Conservation (phyloP, 2,888 invertebrate genomes). For the Pristionchus entomophagus region DNA sequence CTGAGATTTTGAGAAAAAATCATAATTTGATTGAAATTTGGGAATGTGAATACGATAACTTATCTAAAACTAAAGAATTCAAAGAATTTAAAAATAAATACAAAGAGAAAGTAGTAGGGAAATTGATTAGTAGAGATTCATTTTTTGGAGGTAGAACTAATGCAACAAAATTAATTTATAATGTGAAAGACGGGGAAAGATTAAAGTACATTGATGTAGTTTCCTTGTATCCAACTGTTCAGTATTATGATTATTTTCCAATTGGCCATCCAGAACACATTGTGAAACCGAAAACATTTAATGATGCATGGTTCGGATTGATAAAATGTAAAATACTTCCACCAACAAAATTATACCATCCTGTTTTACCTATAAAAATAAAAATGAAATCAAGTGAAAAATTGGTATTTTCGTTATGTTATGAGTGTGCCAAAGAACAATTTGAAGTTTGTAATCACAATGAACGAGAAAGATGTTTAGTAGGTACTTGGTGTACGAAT, state of each 20-base stretch:
- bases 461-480: constrained; percentile 62
- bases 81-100: neutral
- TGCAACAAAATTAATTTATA: neutral
- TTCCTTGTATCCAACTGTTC: constrained; percentile 61
- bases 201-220: constrained; percentile 64
- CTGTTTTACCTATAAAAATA: neutral
- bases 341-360: neutral
- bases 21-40: neutral
- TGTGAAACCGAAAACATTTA: constrained; percentile 47
- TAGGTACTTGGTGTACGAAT: constrained; percentile 67
- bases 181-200: neutral
- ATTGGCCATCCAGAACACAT: constrained; percentile 63
- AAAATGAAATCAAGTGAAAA: constrained; percentile 52
- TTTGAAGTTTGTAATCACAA: constrained; percentile 59
- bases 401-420: constrained; percentile 68
- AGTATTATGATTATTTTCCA: constrained; percentile 61
- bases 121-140: neutral
- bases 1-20: neutral
- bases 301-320: neutral
- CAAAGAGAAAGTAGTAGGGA: neutral
- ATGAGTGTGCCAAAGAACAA: constrained; percentile 57
- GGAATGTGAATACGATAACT: neutral
- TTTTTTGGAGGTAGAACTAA: constrained; percentile 27
- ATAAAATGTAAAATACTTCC: neutral
- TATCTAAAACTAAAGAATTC: neutral